Evolutionary conservation across 2,888 invertebrate species (phyloP), one percentile per base, ranked within the genome.

Genomic region (Noctua pronuba): DNA sequence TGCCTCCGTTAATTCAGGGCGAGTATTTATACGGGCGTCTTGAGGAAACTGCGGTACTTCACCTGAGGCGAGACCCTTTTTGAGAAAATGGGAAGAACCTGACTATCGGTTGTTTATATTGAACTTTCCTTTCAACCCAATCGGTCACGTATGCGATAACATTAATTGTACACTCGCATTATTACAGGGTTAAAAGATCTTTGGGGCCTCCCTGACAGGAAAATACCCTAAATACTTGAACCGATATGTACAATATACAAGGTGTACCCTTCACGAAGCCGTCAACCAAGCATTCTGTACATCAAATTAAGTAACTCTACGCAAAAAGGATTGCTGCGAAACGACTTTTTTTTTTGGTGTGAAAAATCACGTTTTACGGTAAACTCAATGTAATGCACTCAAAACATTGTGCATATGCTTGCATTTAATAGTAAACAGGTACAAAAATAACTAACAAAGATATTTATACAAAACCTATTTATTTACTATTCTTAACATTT

Each of bases 21-120:
- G 35, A 55, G 79, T 84, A 79, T 84, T 73, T 84, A 84, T 86
- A 86, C 44, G 2, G 2, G 41, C 7, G 18, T 60, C 13, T 73
- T 83, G n/a, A 83, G 84, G 73, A 83, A 75, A 75, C 46, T 46
- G 38, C 62, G 84, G 83, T 83, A 44, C 64, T 75, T 86, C 73
- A 64, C 75, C 75, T 21, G 18, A 69, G 55, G 24, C 38, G 41
- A 62, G 28, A 67, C 31, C 38, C 5, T 64, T 70, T 24, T 18
- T 71, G 7, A 60, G 67, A 49, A 55, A 79, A 70, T 58, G 86
- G 84, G 71, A 84, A 84, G 46, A 86, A 83, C 86, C 70, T 75
- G 28, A 73, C 38, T 13, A 24, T 35, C 5, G 28, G 4, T 44
- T 75, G 73, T 86, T 86, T 79, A 81, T 41, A 81, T 35, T 73